Conservation (phyloP, 2,797 vertebrate genomes). For the Lacerta agilis region DNA sequence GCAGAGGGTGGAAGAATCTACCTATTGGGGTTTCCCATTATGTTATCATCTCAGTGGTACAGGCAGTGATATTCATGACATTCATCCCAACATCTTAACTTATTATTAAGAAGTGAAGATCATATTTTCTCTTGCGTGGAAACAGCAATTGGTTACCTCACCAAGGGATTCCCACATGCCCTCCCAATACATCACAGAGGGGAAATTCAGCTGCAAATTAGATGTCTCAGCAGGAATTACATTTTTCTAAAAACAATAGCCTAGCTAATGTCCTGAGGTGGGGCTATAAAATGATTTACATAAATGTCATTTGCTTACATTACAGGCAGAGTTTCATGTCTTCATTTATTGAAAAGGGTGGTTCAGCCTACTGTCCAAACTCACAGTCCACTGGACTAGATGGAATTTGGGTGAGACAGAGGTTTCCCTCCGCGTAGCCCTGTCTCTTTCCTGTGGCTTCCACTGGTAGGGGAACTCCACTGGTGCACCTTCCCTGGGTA, state of each 20-base stretch:
- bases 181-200: constrained; percentile 22
- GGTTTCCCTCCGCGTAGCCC: too few relatives aligned
- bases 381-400: too few relatives aligned
- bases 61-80: constrained; percentile 60
- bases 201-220: constrained; percentile 54
- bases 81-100: constrained; percentile 69
- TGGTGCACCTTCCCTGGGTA: too few relatives aligned
- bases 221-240: constrained; percentile 31
- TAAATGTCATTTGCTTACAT: neutral
- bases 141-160: constrained; percentile 14
- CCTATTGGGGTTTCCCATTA: constrained; percentile 70
- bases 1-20: constrained; percentile 68
- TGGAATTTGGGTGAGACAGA: too few relatives aligned
- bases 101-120: constrained; percentile 51
- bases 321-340: neutral
- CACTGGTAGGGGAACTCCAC: too few relatives aligned
- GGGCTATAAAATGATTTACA: neutral
- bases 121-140: constrained; percentile 25
- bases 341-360: neutral
- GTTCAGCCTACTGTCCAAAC: neutral
- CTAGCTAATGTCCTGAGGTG: neutral
- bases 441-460: too few relatives aligned
- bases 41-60: constrained; percentile 44
- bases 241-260: constrained; percentile 37
- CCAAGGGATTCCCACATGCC: neutral